phyloP scores from a whole-genome alignment of 1,140 invertebrate genomes.

The Tetraneura akinire region DNA sequence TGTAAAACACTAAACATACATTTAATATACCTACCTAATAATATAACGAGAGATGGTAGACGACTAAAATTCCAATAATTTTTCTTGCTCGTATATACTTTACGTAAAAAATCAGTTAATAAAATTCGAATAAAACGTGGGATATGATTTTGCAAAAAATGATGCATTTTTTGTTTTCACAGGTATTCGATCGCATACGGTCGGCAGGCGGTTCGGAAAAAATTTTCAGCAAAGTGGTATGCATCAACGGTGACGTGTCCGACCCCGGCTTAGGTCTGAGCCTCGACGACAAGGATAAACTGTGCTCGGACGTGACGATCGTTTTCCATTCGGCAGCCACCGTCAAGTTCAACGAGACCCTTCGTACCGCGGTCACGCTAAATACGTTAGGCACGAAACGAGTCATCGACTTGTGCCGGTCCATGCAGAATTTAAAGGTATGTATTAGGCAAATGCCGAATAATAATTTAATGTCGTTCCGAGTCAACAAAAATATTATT shows the following conservation, averaged over 20 bases:
- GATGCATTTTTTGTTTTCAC: background rate
- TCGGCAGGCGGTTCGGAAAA: conserved; percentile 58
- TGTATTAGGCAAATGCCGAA: too few species aligned
- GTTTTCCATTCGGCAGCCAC: conserved; percentile 75
- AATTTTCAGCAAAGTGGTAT: conserved; percentile 62
- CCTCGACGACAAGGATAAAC: conserved; percentile 56
- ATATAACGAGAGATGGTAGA: too few species aligned
- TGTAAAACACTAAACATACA: too few species aligned
- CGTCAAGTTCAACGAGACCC: conserved; percentile 59
- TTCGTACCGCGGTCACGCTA: conserved; percentile 57
- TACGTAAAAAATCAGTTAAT: too few species aligned
- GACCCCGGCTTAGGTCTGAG: conserved; percentile 61
- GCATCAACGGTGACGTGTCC: conserved; percentile 66
- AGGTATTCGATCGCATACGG: conserved; percentile 62
- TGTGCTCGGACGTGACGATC: conserved; percentile 68
- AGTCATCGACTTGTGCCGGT: conserved; percentile 58
- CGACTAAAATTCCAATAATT: too few species aligned
- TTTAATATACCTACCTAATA: too few species aligned
- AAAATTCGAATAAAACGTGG: too few species aligned
- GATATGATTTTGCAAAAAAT: too few species aligned
- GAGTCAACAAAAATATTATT: too few species aligned
- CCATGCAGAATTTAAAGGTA: conserved; percentile 60
- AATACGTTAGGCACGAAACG: conserved; percentile 58
- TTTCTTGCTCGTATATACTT: too few species aligned
- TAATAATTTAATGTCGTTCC: too few species aligned